These are phyloP conservation scores for Tetrapedia diversipes DNA, from an alignment of 2,888 invertebrate genomes.

Conservation along the genomic window DNA sequence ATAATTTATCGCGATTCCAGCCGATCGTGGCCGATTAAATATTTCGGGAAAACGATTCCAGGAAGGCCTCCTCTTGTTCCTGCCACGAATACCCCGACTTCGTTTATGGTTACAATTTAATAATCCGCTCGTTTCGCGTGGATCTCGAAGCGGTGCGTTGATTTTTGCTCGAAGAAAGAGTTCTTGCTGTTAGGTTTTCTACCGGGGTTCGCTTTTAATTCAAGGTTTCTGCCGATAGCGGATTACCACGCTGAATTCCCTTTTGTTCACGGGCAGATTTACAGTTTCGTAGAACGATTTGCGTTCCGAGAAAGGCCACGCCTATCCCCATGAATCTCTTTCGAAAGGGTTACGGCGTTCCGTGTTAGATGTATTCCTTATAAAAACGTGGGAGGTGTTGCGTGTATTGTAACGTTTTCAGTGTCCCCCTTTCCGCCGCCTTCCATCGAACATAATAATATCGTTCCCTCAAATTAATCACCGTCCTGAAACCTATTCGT, in stretches of 20 bases:
- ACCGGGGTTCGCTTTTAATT: too few species aligned
- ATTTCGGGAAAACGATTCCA: slow-evolving; percentile 47
- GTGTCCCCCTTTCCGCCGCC: neutral
- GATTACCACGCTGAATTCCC: slow-evolving; percentile 36
- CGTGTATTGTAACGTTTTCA: neutral
- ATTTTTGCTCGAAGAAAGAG: too few species aligned
- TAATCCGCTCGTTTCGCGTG: neutral
- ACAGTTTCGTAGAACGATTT: slow-evolving; percentile 61
- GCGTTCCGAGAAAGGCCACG: slow-evolving; percentile 60
- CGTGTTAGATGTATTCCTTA: slow-evolving; percentile 15
- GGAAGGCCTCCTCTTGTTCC: neutral
- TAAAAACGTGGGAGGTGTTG: slow-evolving; percentile 33
- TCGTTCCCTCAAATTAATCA: too few species aligned
- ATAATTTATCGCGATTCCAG: slow-evolving; percentile 72
- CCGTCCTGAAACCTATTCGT: too few species aligned
- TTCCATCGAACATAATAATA: neutral
- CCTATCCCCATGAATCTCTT: slow-evolving; percentile 63
- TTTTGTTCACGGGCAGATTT: slow-evolving; percentile 54
- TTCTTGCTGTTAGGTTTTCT: too few species aligned
- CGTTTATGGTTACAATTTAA: too few species aligned
- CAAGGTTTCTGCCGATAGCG: slow-evolving; percentile 12
- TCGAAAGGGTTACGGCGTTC: slow-evolving; percentile 51
- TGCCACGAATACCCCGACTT: neutral
- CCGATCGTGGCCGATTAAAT: slow-evolving; percentile 46
- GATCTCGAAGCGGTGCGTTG: too few species aligned